phyloP scores from a whole-genome alignment of 30 jellyfish, hydroid and myxozoan genomes.

The Chrysaora quinquecirrha region DNA sequence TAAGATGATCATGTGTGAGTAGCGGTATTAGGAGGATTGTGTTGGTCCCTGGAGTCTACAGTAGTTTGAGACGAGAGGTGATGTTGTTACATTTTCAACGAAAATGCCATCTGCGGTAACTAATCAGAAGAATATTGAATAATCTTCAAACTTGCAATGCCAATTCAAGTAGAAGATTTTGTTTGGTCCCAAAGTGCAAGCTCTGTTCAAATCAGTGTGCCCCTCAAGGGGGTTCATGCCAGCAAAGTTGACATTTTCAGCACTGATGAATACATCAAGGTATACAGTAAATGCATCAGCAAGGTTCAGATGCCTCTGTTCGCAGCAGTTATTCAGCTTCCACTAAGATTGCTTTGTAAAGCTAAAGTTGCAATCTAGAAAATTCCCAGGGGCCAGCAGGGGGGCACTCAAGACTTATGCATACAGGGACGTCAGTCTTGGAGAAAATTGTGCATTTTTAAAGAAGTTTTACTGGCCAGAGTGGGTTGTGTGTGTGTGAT shows the following conservation, averaged over 20 bases:
- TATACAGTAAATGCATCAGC: not conserved
- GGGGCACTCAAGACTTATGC: not conserved
- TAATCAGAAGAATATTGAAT: too few relatives aligned
- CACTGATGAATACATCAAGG: constrained; percentile 81
- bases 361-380: not conserved
- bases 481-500: too few relatives aligned
- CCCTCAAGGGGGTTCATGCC: constrained; percentile 85
- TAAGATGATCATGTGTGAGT: too few relatives aligned
- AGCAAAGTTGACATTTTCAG: constrained; percentile 80
- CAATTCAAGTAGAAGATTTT: constrained; percentile 72
- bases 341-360: too few relatives aligned
- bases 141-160: too few relatives aligned
- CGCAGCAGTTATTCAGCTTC: not conserved
- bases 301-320: not conserved
- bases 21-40: too few relatives aligned
- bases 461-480: too few relatives aligned
- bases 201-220: constrained; percentile 59
- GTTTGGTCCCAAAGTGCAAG: constrained; percentile 83
- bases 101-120: too few relatives aligned
- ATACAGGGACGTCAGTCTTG: not conserved
- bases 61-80: too few relatives aligned
- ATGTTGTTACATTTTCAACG: too few relatives aligned
- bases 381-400: not conserved
- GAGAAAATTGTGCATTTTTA: not conserved
- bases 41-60: too few relatives aligned